Percentiles rank a stretch among this genome's conserved stretches.
Evolutionary conservation across 2,888 invertebrate genomes (phyloP).

Genomic region (Polyploca ridens): DNA sequence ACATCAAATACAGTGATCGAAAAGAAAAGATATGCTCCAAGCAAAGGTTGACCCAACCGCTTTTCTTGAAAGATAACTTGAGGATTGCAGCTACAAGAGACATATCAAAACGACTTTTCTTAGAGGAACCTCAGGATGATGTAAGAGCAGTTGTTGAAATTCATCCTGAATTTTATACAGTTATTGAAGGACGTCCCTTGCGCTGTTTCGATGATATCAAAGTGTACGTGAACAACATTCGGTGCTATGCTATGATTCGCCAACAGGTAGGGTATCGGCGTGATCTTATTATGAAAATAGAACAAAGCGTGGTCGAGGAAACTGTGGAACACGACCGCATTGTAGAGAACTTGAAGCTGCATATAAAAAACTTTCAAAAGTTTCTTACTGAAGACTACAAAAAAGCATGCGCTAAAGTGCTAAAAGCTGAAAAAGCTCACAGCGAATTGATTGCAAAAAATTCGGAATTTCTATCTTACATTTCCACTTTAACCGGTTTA

Average conservation of each 20-base stretch:
- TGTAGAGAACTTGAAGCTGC: conserved; percentile 60
- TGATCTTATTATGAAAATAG: conserved; percentile 71
- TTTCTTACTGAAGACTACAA: conserved; percentile 79
- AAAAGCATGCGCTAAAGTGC: conserved; percentile 65
- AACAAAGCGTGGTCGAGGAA: conserved; percentile 65
- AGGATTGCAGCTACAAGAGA: conserved; percentile 76
- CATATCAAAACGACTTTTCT: conserved; percentile 83
- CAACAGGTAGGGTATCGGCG: conserved; percentile 78
- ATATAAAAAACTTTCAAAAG: conserved; percentile 73
- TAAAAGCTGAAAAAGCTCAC: conserved; percentile 64
- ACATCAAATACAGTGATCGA: conserved; percentile 76
- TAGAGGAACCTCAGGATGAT: conserved; percentile 82
- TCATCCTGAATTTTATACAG: conserved; percentile 87
- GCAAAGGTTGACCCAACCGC: conserved; percentile 59
- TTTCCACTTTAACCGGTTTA: conserved; percentile 61
- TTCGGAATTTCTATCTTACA: conserved; percentile 65
- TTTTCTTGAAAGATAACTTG: conserved; percentile 71
- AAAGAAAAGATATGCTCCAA: conserved; percentile 61
- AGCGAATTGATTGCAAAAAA: conserved; percentile 62
- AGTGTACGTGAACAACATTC: conserved; percentile 83
- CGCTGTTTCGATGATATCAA: conserved; percentile 84
- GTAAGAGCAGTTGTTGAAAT: conserved; percentile 86
- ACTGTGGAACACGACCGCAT: conserved; percentile 58
- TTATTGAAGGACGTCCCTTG: conserved; percentile 85
- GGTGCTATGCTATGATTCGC: conserved; percentile 77